Conservation (phyloP, 2,113 vertebrate species). For the Cottus gobio region DNA sequence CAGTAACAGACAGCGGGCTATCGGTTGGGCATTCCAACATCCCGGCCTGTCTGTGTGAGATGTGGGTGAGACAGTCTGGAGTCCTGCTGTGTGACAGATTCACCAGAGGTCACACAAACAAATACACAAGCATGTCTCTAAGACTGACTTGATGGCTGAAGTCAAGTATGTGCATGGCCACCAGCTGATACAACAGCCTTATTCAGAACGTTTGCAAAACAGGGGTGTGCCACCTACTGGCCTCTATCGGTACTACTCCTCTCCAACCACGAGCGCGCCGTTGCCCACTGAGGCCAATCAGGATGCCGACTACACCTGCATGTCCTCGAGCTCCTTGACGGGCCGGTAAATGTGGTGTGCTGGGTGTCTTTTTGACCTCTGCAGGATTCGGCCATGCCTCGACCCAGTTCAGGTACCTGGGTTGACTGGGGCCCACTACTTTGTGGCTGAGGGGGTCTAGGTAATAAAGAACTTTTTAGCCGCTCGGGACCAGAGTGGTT, state of each 20-base stretch:
- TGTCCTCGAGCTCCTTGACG: not conserved
- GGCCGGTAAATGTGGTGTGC: not conserved
- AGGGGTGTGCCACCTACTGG: not conserved
- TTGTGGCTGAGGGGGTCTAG: not conserved
- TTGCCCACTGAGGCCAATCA: not conserved
- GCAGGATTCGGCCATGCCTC: not conserved
- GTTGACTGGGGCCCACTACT: not conserved
- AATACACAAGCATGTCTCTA: conserved; percentile 29
- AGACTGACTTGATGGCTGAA: conserved; percentile 28
- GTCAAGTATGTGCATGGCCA: conserved; percentile 27
- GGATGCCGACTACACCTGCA: not conserved
- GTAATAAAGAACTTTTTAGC: not conserved
- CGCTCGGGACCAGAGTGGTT: not conserved
- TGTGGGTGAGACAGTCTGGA: conserved; percentile 8
- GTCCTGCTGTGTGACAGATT: conserved; percentile 31
- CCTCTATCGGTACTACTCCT: not conserved
- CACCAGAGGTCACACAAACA: conserved; percentile 32
- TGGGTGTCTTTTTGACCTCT: not conserved
- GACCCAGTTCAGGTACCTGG: not conserved
- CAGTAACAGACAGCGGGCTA: conserved; percentile 49
- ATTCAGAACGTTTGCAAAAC: conserved; percentile 12
- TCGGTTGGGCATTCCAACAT: conserved; percentile 20
- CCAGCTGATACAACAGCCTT: not conserved
- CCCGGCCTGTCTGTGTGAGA: conserved; percentile 24
- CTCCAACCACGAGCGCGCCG: not conserved